A percentile compares a stretch with the other conserved stretches of the same genome.
These are phyloP conservation scores for Leptocoma aspasia DNA, from an alignment of 2,113 vertebrate species.

Conservation along the genomic window DNA sequence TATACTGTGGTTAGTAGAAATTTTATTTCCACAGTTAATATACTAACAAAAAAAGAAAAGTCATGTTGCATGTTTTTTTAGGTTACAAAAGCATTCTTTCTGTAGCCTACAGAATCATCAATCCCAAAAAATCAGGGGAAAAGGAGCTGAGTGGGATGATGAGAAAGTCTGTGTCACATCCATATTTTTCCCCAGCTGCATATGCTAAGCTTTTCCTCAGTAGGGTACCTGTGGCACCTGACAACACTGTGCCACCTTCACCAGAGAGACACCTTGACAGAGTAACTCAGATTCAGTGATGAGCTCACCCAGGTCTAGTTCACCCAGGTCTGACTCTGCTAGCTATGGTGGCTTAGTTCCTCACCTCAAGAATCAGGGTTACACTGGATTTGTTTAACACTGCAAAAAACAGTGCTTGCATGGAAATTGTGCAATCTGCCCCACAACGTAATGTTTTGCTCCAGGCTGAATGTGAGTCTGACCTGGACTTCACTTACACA, in stretches of 20 bases:
- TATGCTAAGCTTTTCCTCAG: not conserved
- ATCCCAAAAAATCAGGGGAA: not conserved
- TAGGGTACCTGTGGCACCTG: not conserved
- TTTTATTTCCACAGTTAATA: not conserved
- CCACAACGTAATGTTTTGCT: accelerated
- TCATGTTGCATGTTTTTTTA: not conserved
- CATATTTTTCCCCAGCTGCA: not conserved
- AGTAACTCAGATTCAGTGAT: not conserved
- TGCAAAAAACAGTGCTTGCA: not conserved
- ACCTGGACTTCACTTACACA: not conserved
- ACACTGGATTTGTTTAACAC: not conserved
- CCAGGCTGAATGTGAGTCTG: not conserved
- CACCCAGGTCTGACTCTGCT: not conserved
- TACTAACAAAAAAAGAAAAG: not conserved
- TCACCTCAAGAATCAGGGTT: not conserved
- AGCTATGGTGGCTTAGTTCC: not conserved
- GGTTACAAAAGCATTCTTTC: not conserved
- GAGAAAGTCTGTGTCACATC: not conserved
- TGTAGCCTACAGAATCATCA: not conserved
- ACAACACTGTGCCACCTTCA: not conserved
- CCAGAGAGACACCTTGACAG: not conserved
- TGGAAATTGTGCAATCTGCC: not conserved
- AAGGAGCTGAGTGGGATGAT: not conserved
- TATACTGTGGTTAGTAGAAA: not conserved
- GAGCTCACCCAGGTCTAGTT: not conserved